Base-by-base conservation (phyloP, 1,140 invertebrate genomes). In the Grapholita molesta region DNA sequence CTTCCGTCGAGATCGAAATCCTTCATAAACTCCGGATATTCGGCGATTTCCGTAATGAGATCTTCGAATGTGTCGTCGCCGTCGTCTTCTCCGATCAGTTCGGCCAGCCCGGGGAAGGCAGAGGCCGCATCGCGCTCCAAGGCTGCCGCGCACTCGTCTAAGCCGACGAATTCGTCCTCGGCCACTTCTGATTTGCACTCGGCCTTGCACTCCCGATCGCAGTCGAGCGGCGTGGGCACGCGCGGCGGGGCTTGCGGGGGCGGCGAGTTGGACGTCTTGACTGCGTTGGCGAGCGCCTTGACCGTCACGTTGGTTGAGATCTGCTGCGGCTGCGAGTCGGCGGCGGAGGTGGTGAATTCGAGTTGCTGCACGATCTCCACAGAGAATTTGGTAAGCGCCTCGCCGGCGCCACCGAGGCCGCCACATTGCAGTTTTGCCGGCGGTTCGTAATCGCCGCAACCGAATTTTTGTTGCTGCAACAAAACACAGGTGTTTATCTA, bases 241-340 rank as follows among this genome's bases (percentile, higher is more conserved):
- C 83, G 80, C 52, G 68, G 94, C 90, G 38, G 76, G 5, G 80
- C 83, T 65, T 88, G 72, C 94, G 83, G 88, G 61, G 82, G 89
- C 18, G 68, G 94, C 86, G 70, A 94, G 92, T 86, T 96, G 78
- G 95, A 96, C 75, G 96, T 97, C 52, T 96, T 95, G 53, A 96
- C 96, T 2, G 96, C 95, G 79, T 97, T 97, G 32, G 96, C 95
- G 66, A 97, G 92, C 0, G 97, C 96, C 83, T 97, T 98, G 33
- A 98, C 97, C 6, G 97, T 97, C n/a, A 98, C 97, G 91, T 97
- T 98, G 52, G 97, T 97, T 28, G 96, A 97, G 65, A 97, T 97
- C 83, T 97, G 97, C 78, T 97, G 96, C n/a, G 96, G 95, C 78
- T 96, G 96, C 6, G 96, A 96, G 83, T 96, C 96, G 25, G 96